phyloP scores from a whole-genome alignment of 2,888 invertebrate species.

The Sphecodes monilicornis region DNA sequence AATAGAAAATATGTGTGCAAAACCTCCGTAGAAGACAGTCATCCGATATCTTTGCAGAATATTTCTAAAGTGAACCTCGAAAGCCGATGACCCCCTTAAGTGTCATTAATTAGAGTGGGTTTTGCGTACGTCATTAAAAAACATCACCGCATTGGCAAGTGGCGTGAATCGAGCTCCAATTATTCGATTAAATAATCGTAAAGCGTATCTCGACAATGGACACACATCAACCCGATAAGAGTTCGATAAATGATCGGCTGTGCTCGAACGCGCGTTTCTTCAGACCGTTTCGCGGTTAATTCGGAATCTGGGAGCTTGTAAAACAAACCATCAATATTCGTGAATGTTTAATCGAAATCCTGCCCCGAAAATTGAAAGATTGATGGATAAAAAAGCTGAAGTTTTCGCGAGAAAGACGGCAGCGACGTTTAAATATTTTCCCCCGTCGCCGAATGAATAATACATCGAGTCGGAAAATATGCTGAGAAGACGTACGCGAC shows the following conservation, averaged over 20 bases:
- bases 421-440: not conserved
- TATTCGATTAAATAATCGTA: not conserved
- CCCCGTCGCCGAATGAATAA: not conserved
- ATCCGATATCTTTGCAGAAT: not conserved
- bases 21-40: not conserved
- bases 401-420: not conserved
- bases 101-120: not conserved
- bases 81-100: not conserved
- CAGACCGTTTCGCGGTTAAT: not conserved
- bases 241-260: not conserved
- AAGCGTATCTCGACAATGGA: not conserved
- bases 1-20: not conserved
- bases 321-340: not conserved
- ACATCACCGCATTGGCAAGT: not conserved
- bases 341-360: slow-evolving; percentile 12
- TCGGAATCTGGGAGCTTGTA: not conserved
- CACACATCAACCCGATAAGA: not conserved
- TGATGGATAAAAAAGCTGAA: not conserved
- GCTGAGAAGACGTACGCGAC: not conserved
- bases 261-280: not conserved
- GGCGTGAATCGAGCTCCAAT: not conserved
- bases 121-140: not conserved
- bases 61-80: not conserved
- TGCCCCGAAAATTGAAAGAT: not conserved
- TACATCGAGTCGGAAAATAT: not conserved